phyloP scores from a whole-genome alignment of 2,888 invertebrate genomes.

The Ganaspis brasiliensis region DNA sequence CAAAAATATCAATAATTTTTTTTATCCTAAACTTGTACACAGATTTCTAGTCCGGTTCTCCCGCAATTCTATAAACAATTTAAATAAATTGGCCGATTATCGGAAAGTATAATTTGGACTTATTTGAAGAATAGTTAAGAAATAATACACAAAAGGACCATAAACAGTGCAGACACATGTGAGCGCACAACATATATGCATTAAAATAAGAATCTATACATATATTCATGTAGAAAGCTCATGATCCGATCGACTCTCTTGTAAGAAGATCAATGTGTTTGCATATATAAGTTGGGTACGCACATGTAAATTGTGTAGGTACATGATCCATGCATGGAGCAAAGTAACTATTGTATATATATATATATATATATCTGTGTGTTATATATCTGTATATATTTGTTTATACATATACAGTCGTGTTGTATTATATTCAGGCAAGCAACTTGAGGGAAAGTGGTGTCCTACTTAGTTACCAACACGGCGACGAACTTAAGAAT shows the following conservation, averaged over 20 bases:
- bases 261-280: conserved; percentile 9
- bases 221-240: conserved; percentile 17
- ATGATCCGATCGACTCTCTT: conserved; percentile 21
- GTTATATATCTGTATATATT: neutral
- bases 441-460: conserved; percentile 70
- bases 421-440: conserved; percentile 7
- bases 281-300: neutral
- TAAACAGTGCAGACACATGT: neutral
- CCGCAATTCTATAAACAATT: too few species aligned
- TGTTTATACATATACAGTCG: neutral
- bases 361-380: neutral
- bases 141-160: neutral
- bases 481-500: conserved; percentile 53
- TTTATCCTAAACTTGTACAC: too few species aligned
- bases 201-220: conserved; percentile 1
- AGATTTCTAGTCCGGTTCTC: too few species aligned
- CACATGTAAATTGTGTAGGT: conserved; percentile 9
- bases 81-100: too few species aligned
- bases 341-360: neutral
- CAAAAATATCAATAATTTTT: too few species aligned
- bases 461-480: conserved; percentile 70
- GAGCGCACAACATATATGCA: neutral
- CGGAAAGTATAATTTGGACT: too few species aligned
- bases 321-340: conserved; percentile 5
- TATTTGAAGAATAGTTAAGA: neutral